Evolutionary conservation across 2,113 vertebrate genomes (phyloP), one percentile per base, ranked within the genome.

Genomic region (Rhinoptilus africanus): DNA sequence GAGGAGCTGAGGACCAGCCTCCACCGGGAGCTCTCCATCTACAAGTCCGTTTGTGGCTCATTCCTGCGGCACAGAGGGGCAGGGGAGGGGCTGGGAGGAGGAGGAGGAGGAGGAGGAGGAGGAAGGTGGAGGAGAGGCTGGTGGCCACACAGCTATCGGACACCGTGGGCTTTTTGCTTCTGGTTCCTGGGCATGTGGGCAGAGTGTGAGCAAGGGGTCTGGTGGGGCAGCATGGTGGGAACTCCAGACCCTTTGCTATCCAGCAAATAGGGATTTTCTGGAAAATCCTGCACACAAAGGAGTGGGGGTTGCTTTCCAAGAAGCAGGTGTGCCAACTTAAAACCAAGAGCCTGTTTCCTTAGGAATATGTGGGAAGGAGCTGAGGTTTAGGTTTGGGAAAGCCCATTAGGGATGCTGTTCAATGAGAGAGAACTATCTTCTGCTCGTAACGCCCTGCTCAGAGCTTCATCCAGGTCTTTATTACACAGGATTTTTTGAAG

Each of bases 1-100:
- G 98, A 99, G 84, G 98, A 98, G 67, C 85, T 99, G 88, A 98
- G 98, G 96, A 98, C 97, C 90, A 98, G 96, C 73, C 98, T 99
- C 8, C 95, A 98, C 23, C 95, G 97, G 57, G 98, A 99, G 85
- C 98, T 99, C 27, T 96, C 98, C 75, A 97, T 98, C 68, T 99
- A 99, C 96, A 99, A 99, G 99, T 99, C 96, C 28, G 98, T 97
- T 54, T 32, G 91, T 77, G 43, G 2, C 72, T 30, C 21, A 1
- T 3, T 59, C 57, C 74, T 6, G 68, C 1, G 4, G 67, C 18
- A 39, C 2, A 5, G 28, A 45, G 48, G 63, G 51, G 85, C 35
- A 22, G 41, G 77, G 63, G 6, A 77, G 51, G 73, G 48, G 60
- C 28, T 41, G 68, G 66, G 56, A 60, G 75, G 87, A 39, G 76